These are phyloP conservation scores for Phymastichus coffea DNA, from an alignment of 1,140 invertebrate genomes.

Conservation along the genomic window DNA sequence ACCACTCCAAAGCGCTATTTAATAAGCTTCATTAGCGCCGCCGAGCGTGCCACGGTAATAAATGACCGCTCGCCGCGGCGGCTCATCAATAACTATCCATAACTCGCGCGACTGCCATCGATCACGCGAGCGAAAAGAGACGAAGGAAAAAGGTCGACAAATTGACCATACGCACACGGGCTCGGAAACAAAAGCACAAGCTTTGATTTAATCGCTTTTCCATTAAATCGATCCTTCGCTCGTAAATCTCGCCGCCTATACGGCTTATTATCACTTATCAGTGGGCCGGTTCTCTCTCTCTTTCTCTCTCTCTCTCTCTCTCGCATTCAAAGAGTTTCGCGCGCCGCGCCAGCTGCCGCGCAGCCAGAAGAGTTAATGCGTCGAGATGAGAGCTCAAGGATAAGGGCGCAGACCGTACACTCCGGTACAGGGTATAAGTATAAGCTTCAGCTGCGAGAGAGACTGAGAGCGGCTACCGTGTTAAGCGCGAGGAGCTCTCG, in stretches of 20 bases:
- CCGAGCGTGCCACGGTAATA: no score
- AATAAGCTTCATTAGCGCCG: no score
- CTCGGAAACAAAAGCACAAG: neutral
- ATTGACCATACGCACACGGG: neutral
- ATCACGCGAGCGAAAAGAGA: neutral
- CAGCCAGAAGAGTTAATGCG: conserved; percentile 3
- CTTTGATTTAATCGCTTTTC: conserved; percentile 23
- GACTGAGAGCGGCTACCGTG: conserved; percentile 22
- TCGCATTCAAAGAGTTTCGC: neutral
- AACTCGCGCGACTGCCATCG: neutral
- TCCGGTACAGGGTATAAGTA: no score
- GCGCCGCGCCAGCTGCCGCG: neutral
- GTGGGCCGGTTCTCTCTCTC: no score
- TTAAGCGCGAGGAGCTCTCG: conserved; percentile 4
- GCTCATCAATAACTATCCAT: no score
- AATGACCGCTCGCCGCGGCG: no score
- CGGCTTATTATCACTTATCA: conserved; percentile 10
- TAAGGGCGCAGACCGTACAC: conserved; percentile 17
- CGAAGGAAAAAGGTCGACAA: conserved; percentile 4
- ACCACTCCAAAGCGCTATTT: no score
- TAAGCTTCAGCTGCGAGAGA: conserved; percentile 16
- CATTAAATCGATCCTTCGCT: conserved; percentile 9
- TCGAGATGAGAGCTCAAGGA: conserved; percentile 20
- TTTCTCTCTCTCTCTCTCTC: no score
- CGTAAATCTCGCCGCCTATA: neutral